These are phyloP conservation scores for Siderastrea radians DNA, from an alignment of 92 coral and sea anemone genomes.

Conservation along the genomic window DNA sequence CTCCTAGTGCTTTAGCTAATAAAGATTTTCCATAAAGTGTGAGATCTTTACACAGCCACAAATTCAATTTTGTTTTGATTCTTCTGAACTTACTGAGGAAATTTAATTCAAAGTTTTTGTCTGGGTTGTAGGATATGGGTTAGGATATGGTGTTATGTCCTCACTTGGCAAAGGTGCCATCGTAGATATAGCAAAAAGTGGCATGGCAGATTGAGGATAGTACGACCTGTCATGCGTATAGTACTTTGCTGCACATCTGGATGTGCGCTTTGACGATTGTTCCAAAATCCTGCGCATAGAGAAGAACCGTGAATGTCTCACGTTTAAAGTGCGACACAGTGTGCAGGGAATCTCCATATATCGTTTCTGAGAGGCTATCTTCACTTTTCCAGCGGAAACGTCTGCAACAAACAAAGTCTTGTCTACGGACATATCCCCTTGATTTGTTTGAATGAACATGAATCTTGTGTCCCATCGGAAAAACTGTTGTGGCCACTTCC, in stretches of 20 bases:
- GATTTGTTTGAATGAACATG: conserved; percentile 55
- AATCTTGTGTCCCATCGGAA: conserved; percentile 52
- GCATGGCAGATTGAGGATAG: conserved; percentile 34
- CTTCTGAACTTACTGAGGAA: no score
- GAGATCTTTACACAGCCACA: no score
- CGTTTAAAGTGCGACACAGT: conserved; percentile 16
- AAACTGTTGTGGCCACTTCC: conserved; percentile 38
- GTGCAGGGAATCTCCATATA: conserved; percentile 20
- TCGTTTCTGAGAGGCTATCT: conserved; percentile 48
- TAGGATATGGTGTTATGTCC: no score
- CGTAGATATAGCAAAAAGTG: conserved; percentile 33
- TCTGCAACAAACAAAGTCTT: conserved; percentile 50
- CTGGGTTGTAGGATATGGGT: no score
- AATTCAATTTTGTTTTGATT: no score
- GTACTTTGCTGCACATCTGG: conserved; percentile 42
- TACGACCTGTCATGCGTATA: conserved; percentile 58
- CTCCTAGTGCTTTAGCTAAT: no score
- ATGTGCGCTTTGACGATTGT: not conserved
- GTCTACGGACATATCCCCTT: conserved; percentile 46
- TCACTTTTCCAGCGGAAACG: conserved; percentile 40
- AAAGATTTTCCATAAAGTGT: no score
- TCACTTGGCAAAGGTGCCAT: conserved; percentile 46
- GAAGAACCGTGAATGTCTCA: conserved; percentile 29
- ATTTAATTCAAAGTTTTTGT: no score
- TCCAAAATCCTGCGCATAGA: conserved; percentile 21